Percentiles rank a stretch among this genome's conserved stretches.
These are phyloP conservation scores for Actinia tenebrosa DNA, from an alignment of 64 coral and sea anemone genomes.

Conservation along the genomic window DNA sequence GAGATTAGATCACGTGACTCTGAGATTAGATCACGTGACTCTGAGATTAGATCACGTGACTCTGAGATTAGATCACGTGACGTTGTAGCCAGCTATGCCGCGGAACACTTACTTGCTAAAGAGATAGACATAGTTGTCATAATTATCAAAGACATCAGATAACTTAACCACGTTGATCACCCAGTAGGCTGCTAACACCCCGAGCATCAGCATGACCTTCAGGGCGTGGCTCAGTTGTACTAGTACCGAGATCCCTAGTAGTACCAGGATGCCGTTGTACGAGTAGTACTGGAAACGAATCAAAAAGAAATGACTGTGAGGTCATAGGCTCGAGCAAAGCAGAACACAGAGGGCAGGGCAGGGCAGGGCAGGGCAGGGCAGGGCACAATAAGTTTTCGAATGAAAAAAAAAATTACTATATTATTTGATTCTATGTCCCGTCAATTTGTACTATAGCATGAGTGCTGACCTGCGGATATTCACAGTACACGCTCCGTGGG, in stretches of 20 bases:
- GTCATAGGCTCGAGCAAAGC: background rate
- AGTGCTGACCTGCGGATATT: conserved; percentile 53
- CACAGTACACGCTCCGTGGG: conserved; percentile 34
- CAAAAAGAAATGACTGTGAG: background rate
- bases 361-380: no score
- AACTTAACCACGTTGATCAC: conserved; percentile 47
- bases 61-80: background rate
- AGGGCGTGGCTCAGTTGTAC: conserved; percentile 82
- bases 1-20: no score
- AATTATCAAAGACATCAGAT: conserved; percentile 47
- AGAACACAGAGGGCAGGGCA: background rate
- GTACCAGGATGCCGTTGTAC: conserved; percentile 84
- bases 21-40: background rate
- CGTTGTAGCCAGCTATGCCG: background rate
- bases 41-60: background rate
- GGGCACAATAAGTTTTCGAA: no score
- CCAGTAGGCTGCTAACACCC: conserved; percentile 48
- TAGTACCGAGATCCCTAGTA: conserved; percentile 73
- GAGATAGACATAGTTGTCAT: conserved; percentile 56
- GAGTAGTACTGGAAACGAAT: conserved; percentile 72
- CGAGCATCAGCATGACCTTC: conserved; percentile 65
- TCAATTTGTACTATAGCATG: no score
- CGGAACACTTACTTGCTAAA: background rate
- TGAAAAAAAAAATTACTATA: no score
- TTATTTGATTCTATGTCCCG: no score